Percentiles rank a stretch among this genome's conserved stretches.
phyloP scores from a whole-genome alignment of 2,797 vertebrate genomes.

The Hemitrygon akajei region DNA sequence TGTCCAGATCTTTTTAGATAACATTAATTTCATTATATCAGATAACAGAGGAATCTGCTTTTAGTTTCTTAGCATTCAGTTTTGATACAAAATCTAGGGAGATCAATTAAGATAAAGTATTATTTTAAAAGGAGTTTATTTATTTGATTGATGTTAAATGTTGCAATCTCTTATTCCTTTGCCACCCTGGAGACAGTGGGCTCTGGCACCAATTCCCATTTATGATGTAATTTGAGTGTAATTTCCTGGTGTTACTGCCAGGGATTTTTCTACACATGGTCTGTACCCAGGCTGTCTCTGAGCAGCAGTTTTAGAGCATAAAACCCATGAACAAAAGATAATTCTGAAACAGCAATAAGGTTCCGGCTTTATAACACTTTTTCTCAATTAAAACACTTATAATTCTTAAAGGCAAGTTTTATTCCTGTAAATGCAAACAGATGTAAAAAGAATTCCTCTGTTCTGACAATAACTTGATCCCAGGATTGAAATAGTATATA shows the following conservation, averaged over 20 bases:
- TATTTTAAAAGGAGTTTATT: not conserved
- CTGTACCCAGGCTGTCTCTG: not conserved
- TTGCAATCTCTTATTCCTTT: constrained; percentile 3
- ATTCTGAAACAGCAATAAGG: not conserved
- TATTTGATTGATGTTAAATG: constrained; percentile 28
- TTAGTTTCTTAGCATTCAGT: not conserved
- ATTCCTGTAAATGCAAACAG: not conserved
- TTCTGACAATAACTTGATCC: not conserved
- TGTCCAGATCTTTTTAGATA: constrained; percentile 12
- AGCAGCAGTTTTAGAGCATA: not conserved
- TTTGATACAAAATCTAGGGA: not conserved
- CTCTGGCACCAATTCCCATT: constrained; percentile 14
- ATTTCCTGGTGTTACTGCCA: constrained; percentile 29
- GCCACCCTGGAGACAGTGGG: constrained; percentile 23
- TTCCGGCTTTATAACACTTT: constrained; percentile 10
- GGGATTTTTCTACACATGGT: not conserved
- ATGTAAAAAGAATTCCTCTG: not conserved
- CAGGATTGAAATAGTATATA: not conserved
- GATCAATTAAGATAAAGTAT: not conserved
- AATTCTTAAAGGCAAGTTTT: not conserved
- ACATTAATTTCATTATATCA: constrained; percentile 11
- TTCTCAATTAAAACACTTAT: not conserved
- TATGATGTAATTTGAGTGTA: constrained; percentile 28
- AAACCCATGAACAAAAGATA: constrained; percentile 2
- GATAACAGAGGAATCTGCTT: not conserved